Conservation (phyloP, 2,113 vertebrate species). For the Neomonachus schauinslandi region DNA sequence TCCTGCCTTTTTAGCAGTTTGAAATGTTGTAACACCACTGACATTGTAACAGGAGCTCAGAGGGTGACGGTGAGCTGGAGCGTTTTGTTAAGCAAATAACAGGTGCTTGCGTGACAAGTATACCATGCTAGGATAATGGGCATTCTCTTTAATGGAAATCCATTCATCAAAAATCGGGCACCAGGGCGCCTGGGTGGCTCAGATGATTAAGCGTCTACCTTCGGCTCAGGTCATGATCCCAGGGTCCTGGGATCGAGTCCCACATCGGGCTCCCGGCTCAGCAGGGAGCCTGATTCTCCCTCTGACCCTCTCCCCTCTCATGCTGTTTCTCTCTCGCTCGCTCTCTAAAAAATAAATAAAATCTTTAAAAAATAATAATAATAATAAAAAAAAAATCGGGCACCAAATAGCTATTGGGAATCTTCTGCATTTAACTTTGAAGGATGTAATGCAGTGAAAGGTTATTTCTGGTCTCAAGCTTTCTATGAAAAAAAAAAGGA, state of each 20-base stretch:
- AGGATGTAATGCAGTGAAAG: background rate
- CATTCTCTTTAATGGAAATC: background rate
- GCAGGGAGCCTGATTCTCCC: too few relatives aligned
- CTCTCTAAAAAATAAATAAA: too few relatives aligned
- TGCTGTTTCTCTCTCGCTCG: too few relatives aligned
- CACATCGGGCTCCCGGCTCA: too few relatives aligned
- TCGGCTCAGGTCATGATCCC: too few relatives aligned
- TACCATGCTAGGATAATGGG: fast-evolving
- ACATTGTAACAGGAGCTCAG: too few relatives aligned
- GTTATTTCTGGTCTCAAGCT: background rate
- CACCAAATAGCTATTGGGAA: background rate
- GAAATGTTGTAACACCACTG: too few relatives aligned
- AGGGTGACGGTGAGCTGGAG: background rate
- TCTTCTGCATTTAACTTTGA: background rate
- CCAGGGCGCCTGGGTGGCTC: background rate
- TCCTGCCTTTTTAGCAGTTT: background rate
- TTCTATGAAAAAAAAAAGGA: background rate
- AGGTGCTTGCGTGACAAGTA: background rate
- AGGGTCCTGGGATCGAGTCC: too few relatives aligned
- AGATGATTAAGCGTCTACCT: too few relatives aligned
- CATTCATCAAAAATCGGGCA: background rate
- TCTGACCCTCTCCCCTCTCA: too few relatives aligned
- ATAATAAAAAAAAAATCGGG: background rate
- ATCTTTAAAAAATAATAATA: too few relatives aligned
- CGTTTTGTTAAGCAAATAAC: background rate